These are phyloP conservation scores for Scaptomyza caliginosa DNA, from an alignment of 2,888 invertebrate species.

Conservation along the genomic window DNA sequence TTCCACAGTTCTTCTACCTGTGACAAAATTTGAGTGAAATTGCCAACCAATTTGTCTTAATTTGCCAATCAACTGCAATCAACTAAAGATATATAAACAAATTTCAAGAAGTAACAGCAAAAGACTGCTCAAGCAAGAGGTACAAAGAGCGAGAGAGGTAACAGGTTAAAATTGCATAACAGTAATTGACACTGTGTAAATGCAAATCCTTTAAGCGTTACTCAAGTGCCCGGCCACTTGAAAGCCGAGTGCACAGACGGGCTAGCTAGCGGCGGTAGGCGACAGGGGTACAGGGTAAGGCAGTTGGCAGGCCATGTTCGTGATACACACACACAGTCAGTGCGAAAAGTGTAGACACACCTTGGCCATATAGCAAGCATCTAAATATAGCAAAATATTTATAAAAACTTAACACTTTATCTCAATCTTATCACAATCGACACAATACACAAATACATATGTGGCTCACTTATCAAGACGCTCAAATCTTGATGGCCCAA, in stretches of 20 bases:
- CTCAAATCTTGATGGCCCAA: constrained; percentile 12
- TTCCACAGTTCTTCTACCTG: background rate
- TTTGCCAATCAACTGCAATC: constrained; percentile 41
- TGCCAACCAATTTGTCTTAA: constrained; percentile 37
- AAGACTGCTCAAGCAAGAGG: background rate
- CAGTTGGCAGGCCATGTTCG: background rate
- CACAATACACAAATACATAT: constrained; percentile 4
- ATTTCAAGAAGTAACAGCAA: background rate
- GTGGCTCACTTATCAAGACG: constrained; percentile 24
- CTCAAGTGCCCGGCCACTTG: constrained; percentile 39
- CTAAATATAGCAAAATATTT: constrained; percentile 29
- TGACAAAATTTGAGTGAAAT: constrained; percentile 27
- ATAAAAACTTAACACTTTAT: constrained; percentile 32
- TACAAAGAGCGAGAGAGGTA: background rate
- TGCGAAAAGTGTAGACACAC: constrained; percentile 48
- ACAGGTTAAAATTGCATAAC: constrained; percentile 21
- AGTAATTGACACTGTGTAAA: constrained; percentile 58
- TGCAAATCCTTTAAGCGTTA: constrained; percentile 68
- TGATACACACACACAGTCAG: constrained; percentile 26
- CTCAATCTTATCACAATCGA: constrained; percentile 51
- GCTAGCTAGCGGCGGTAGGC: background rate
- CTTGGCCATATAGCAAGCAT: constrained; percentile 3
- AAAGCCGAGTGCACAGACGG: background rate
- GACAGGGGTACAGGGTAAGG: background rate
- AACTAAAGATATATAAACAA: background rate